Evolutionary conservation across 2,113 vertebrate species (phyloP).

Genomic region (Gallinago media): DNA sequence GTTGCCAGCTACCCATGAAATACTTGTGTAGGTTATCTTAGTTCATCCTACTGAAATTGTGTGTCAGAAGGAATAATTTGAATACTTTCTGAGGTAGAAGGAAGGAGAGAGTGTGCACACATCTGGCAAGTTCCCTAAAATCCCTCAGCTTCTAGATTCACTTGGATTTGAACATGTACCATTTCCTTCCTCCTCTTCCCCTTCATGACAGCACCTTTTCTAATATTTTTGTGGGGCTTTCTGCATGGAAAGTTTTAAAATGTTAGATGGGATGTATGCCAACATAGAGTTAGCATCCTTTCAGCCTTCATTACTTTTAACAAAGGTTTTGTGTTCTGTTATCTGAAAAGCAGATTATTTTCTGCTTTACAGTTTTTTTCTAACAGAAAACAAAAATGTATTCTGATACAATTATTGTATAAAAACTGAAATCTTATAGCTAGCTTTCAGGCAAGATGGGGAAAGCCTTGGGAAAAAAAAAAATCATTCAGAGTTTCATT

Average conservation of each 20-base stretch:
- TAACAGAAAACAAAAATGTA: neutral
- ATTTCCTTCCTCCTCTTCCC: rapidly evolving
- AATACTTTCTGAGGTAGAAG: neutral
- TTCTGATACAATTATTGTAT: neutral
- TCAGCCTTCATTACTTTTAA: neutral
- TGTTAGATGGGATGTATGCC: neutral
- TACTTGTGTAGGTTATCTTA: neutral
- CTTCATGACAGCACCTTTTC: neutral
- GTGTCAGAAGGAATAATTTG: neutral
- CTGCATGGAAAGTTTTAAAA: neutral
- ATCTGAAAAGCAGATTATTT: neutral
- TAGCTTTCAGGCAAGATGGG: neutral
- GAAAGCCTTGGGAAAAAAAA: neutral
- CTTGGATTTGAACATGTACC: neutral
- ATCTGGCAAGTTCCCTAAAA: neutral
- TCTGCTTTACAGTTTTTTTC: neutral
- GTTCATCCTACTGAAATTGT: neutral
- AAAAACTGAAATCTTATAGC: neutral
- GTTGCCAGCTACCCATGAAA: neutral
- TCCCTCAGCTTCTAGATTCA: neutral
- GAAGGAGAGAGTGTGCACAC: neutral
- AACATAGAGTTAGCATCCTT: neutral
- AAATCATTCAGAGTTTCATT: neutral
- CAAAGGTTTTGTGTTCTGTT: neutral
- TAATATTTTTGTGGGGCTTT: neutral